Base-by-base conservation (phyloP, 2,888 invertebrate genomes). In the Pelosia muscerda region DNA sequence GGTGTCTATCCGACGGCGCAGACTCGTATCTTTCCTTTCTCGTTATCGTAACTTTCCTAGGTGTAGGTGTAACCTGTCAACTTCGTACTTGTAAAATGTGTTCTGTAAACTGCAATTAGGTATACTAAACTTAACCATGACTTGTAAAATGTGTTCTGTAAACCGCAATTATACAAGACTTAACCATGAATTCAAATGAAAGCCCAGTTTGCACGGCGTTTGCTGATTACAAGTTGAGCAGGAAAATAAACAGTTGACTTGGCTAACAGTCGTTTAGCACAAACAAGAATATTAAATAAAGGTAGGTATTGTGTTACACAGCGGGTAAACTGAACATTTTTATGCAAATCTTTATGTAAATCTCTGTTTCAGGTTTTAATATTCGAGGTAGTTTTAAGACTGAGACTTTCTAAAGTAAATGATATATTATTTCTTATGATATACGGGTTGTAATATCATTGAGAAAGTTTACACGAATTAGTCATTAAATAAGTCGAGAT, bases 191-290 rank as follows among this genome's bases (percentile, higher is more conserved):
- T 49, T 49, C 19, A 49, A 49, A 49, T n/a, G n/a, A n/a, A 49
- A 15, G 49, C 49, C n/a, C 49, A 49, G 49, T 28, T 28, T 57
- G 57, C 28, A 57, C 6, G 49, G 49, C 53, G 22, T 22, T 62
- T 25, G 28, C 58, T 58, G 58, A 65, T 31, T 60, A 65, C 34
- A 59, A 69, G 55, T 75, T 69, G 63, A 54, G 34, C 66, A 49
- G 54, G 6, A 68, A 68, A 71, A 75, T 69, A 71, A 77, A 73
- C 63, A 66, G 66, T 57, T 73, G 65, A 57, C 57, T 38, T 42
- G n/a, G 55, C 26, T 34, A 55, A 49, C 59, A 60, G 64, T 57
- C 55, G 42, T 60, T 61, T 28, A 55, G 49, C 10, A 63, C 34
- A 63, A 67, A 62, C 67, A 63, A 57, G 19, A 23, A n/a, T 60